phyloP scores from a whole-genome alignment of 2,113 vertebrate genomes.

The Rhynchomys soricoides region DNA sequence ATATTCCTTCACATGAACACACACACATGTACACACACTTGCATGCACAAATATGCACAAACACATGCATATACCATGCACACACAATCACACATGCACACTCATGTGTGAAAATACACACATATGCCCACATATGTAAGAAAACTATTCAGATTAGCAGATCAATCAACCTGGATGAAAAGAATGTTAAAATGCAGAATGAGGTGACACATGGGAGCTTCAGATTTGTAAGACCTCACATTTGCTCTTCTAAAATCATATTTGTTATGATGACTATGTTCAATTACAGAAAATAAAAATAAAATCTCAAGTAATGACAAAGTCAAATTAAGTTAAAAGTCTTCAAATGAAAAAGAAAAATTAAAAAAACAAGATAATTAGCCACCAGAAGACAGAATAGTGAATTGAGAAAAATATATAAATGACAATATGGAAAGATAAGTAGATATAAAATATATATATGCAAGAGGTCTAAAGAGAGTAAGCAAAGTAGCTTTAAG shows the following conservation, averaged over 20 bases:
- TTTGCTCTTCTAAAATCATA: neutral
- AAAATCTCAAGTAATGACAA: neutral
- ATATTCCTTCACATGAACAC: no score
- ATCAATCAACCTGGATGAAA: neutral
- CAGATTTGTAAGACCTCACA: neutral
- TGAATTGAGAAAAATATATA: neutral
- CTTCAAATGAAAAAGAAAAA: neutral
- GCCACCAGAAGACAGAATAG: neutral
- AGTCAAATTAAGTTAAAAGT: neutral
- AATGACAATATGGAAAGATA: neutral
- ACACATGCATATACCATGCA: no score
- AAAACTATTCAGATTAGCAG: neutral
- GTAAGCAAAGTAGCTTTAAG: neutral
- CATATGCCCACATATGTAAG: neutral
- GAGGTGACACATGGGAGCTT: neutral
- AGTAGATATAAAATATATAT: neutral
- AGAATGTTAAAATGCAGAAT: neutral
- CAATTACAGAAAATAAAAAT: neutral
- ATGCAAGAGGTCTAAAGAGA: neutral
- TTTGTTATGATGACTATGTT: neutral
- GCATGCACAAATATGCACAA: no score
- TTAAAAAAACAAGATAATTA: neutral
- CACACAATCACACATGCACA: no score
- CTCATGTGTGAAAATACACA: neutral
- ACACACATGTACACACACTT: no score